Evolutionary conservation across 30 jellyfish, hydroid and myxozoan genomes (phyloP), one percentile per base, ranked within the genome.

Genomic region (Phacellophora camtschatica): DNA sequence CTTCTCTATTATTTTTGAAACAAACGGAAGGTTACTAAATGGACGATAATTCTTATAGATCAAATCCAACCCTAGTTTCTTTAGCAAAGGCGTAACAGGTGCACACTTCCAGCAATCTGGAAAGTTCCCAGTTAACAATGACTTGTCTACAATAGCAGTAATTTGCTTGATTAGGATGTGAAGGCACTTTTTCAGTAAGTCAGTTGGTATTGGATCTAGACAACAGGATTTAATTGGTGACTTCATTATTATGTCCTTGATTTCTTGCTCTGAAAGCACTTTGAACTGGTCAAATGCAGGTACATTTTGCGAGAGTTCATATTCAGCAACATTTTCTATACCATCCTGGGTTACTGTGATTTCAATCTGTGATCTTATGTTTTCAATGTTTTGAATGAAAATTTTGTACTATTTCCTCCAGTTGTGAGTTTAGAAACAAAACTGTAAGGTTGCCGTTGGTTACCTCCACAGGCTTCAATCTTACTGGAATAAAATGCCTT

Each of bases 261-360:
- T 58, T 58, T 58, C 43, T 28, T 58, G 43, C 43, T 58, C 46
- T 58, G 74, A 58, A 58, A 58, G 74, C 45, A 4, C 74, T 0
- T 58, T 58, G 45, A 58, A 58, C 74, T 16, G 74, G 74, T 58
- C 18, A 10, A 58, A 58, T 20, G 43, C 74, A 58, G 74, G 74
- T 58, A 58, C 74, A 58, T 58, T 58, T 27, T 27, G 43, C 13
- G 43, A 58, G 27, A 58, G 74, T 27, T 58, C 43, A 27, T 58
- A 58, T 58, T 58, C 41, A 16, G 74, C 74, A 25, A 58, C n/a
- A 58, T 27, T 58, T 58, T 58, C 74, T 58, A 58, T 18, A 27
- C 74, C 74, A 58, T 58, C 74, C 74, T 58, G 67, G 25, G 67
- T 53, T 18, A 53, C 67, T 53, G 67, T 53, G 31, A 53, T 53